Evolutionary conservation across 2,888 invertebrate genomes (phyloP).

Genomic region (Parnassius apollo): DNA sequence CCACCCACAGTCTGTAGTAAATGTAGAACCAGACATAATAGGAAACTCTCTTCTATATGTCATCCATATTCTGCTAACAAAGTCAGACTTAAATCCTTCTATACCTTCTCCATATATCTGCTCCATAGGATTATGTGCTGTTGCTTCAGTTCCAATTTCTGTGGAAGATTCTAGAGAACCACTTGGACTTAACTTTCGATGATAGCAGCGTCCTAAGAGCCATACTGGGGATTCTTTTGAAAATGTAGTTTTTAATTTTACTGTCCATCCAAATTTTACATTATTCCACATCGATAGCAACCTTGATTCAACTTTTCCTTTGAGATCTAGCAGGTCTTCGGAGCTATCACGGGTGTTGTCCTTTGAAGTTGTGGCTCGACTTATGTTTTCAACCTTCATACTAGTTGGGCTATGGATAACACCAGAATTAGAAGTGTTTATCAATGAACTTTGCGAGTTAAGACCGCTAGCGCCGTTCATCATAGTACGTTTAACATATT

Average conservation of each 20-base stretch:
- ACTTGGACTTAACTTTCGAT: conserved; percentile 84
- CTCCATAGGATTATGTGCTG: conserved; percentile 80
- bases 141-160: conserved; percentile 82
- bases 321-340: conserved; percentile 80
- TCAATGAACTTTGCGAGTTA: conserved; percentile 48
- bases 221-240: conserved; percentile 94
- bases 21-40: conserved; percentile 87
- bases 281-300: conserved; percentile 95
- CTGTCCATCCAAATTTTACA: conserved; percentile 93
- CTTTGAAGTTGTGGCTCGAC: conserved; percentile 48
- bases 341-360: conserved; percentile 58
- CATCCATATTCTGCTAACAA: conserved; percentile 91
- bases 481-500: conserved; percentile 33
- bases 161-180: conserved; percentile 81
- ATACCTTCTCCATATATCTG: conserved; percentile 84
- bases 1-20: conserved; percentile 97
- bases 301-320: conserved; percentile 90
- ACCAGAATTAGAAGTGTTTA: conserved; percentile 47
- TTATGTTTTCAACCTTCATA: conserved; percentile 44
- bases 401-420: conserved; percentile 44
- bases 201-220: conserved; percentile 91
- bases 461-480: conserved; percentile 63
- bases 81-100: conserved; percentile 92
- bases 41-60: conserved; percentile 94
- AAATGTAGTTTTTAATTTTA: conserved; percentile 87